phyloP scores from a whole-genome alignment of 2,888 invertebrate species.

The Synanthedon myopaeformis region DNA sequence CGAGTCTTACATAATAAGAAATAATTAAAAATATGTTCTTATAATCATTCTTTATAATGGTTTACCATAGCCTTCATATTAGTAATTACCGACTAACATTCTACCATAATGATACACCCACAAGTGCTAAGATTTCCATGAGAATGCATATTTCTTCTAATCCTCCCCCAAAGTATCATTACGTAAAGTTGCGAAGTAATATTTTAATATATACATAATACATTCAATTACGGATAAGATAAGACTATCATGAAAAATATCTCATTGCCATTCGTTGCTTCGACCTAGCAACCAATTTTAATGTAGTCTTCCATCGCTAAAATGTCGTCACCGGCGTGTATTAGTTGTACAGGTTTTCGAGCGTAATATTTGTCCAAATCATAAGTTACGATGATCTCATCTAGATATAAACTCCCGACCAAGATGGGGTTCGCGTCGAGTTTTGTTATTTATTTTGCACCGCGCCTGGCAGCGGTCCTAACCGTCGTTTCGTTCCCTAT shows the following conservation, averaged over 20 bases:
- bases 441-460: slow-evolving; percentile 61
- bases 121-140: too few relatives aligned
- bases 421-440: slow-evolving; percentile 43
- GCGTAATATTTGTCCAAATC: slow-evolving; percentile 49
- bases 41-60: too few relatives aligned
- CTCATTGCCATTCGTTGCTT: slow-evolving; percentile 3
- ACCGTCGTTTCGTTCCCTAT: slow-evolving; percentile 51
- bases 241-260: not conserved
- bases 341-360: slow-evolving; percentile 24
- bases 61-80: too few relatives aligned
- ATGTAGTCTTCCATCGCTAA: slow-evolving; percentile 15
- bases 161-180: too few relatives aligned
- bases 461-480: slow-evolving; percentile 41
- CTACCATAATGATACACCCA: too few relatives aligned
- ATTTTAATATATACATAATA: too few relatives aligned
- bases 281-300: slow-evolving; percentile 32
- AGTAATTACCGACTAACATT: too few relatives aligned
- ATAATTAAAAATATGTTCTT: too few relatives aligned
- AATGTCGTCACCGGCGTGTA: slow-evolving; percentile 33
- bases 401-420: slow-evolving; percentile 29
- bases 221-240: too few relatives aligned
- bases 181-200: too few relatives aligned
- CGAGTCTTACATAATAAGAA: not conserved
- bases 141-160: too few relatives aligned
- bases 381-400: slow-evolving; percentile 65